Percentiles rank a stretch among this genome's conserved stretches.
These are phyloP conservation scores for Exocentrus adspersus DNA, from an alignment of 2,888 invertebrate genomes.

Conservation along the genomic window DNA sequence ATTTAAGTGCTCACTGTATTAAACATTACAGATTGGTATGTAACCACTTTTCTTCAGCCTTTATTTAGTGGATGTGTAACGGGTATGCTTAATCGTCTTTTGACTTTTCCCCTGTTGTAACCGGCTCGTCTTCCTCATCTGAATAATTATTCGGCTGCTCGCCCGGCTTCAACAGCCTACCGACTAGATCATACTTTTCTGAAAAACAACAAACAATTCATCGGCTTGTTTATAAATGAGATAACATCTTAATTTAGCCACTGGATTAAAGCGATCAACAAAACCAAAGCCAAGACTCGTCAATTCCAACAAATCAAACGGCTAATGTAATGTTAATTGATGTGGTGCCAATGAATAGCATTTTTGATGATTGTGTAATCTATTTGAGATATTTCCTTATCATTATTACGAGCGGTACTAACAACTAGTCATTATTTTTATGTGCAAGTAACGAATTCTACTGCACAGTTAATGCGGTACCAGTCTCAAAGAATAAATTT, in stretches of 20 bases:
- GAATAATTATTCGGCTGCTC: slow-evolving; percentile 91
- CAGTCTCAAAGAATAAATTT: background rate
- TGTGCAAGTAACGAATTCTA: background rate
- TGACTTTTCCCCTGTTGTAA: slow-evolving; percentile 63
- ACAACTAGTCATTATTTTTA: too few species aligned
- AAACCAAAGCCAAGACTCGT: too few species aligned
- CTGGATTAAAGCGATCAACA: too few species aligned
- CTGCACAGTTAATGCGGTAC: background rate
- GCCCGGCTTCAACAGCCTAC: slow-evolving; percentile 88
- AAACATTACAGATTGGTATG: slow-evolving; percentile 28
- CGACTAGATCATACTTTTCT: slow-evolving; percentile 96
- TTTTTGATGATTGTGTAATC: too few species aligned
- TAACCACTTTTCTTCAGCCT: slow-evolving; percentile 44
- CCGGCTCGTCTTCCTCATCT: slow-evolving; percentile 81
- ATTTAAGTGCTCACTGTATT: slow-evolving; percentile 26
- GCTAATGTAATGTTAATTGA: too few species aligned
- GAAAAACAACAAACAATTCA: too few species aligned
- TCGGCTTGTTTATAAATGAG: too few species aligned
- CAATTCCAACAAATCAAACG: too few species aligned
- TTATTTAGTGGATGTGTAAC: slow-evolving; percentile 23
- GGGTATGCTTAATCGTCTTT: slow-evolving; percentile 55
- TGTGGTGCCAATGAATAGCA: too few species aligned
- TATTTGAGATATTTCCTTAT: too few species aligned
- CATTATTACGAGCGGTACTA: too few species aligned
- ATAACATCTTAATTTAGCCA: too few species aligned